Percentiles rank a stretch among this genome's conserved stretches.
These are phyloP conservation scores for Spongilla lacustris DNA, from an alignment of 37 sponge, comb jelly and placozoan species.

Conservation along the genomic window DNA sequence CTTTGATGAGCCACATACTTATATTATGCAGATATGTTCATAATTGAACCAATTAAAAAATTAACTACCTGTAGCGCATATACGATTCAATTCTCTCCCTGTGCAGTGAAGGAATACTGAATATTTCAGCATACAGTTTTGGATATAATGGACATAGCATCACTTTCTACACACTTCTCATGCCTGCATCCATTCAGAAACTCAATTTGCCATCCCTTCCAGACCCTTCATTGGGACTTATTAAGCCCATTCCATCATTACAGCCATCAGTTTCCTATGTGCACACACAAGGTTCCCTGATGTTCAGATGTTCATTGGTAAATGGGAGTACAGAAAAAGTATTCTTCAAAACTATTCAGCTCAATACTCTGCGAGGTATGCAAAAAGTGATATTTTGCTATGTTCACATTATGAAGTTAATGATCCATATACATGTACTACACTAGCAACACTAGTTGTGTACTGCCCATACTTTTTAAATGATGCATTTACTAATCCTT, in stretches of 20 bases:
- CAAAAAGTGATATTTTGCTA: not conserved
- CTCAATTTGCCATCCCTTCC: not conserved
- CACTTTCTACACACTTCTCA: not conserved
- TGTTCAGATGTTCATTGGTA: not conserved
- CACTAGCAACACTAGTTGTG: too few relatives aligned
- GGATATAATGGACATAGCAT: not conserved
- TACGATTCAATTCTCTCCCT: not conserved
- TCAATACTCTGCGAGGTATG: not conserved
- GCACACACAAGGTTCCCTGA: not conserved
- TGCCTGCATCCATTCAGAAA: not conserved
- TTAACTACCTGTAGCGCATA: not conserved
- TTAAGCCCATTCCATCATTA: not conserved
- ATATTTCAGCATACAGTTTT: not conserved
- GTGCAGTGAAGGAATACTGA: not conserved
- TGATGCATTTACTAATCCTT: too few relatives aligned
- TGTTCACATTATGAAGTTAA: too few relatives aligned
- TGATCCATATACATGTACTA: too few relatives aligned
- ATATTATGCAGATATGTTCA: too few relatives aligned
- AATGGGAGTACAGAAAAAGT: not conserved
- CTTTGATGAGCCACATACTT: not conserved
- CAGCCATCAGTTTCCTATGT: not conserved
- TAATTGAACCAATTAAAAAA: too few relatives aligned
- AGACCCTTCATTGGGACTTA: not conserved
- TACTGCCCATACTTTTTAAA: too few relatives aligned
- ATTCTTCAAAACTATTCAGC: not conserved